phyloP scores from a whole-genome alignment of 2,113 vertebrate species.

The Tichodroma muraria region DNA sequence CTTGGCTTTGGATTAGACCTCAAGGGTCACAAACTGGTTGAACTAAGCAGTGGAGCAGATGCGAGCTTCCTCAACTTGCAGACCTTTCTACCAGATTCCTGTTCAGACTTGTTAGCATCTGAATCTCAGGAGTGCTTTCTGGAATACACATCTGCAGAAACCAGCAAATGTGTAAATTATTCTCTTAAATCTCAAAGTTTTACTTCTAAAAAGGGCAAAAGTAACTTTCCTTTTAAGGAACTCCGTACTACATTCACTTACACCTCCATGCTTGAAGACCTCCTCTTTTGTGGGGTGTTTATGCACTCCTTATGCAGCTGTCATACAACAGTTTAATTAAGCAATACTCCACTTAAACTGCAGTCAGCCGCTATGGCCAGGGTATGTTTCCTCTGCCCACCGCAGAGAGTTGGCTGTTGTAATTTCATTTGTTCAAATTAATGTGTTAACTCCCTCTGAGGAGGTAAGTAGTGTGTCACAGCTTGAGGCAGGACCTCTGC shows the following conservation, averaged over 20 bases:
- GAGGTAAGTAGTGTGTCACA: conserved; percentile 43
- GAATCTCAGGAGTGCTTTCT: conserved; percentile 39
- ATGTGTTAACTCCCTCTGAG: conserved; percentile 57
- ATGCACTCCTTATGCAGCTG: conserved; percentile 34
- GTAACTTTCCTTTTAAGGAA: background rate
- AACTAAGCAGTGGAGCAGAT: conserved; percentile 47
- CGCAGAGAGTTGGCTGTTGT: conserved; percentile 41
- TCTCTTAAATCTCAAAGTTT: conserved; percentile 21
- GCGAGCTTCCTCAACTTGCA: background rate
- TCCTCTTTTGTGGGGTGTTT: conserved; percentile 30
- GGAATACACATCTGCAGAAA: conserved; percentile 44
- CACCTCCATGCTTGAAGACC: background rate
- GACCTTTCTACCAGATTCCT: conserved; percentile 43
- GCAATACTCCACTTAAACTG: background rate
- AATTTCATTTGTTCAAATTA: conserved; percentile 66
- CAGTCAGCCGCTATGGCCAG: conserved; percentile 15
- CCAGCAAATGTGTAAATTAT: conserved; percentile 14
- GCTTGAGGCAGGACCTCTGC: conserved; percentile 34
- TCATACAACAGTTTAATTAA: conserved; percentile 36
- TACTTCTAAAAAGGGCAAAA: background rate
- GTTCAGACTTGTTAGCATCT: conserved; percentile 37
- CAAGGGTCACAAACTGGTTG: conserved; percentile 30
- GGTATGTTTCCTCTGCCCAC: conserved; percentile 46
- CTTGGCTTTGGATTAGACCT: conserved; percentile 46
- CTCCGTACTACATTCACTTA: background rate